phyloP scores from a whole-genome alignment of 2,797 vertebrate genomes.

The Tadarida brasiliensis region DNA sequence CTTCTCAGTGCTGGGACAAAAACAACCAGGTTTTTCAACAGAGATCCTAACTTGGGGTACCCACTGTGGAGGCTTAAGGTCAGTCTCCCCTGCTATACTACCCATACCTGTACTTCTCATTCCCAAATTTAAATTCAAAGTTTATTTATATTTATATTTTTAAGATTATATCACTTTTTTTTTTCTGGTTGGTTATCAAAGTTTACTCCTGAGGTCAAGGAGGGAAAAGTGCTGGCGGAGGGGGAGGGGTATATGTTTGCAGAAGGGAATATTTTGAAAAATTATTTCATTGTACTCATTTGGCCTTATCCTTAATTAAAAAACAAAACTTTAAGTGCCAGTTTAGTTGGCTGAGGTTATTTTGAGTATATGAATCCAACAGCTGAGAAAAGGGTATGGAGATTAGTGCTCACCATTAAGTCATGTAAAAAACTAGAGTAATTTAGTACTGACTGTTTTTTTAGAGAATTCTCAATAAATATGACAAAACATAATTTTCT shows the following conservation, averaged over 20 bases:
- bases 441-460: constrained; percentile 71
- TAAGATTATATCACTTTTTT: not conserved
- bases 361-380: not conserved
- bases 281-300: not conserved
- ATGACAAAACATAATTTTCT: constrained; percentile 71
- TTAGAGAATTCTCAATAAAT: constrained; percentile 69
- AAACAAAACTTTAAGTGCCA: not conserved
- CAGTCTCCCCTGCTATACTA: constrained; percentile 63
- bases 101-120: not conserved
- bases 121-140: not conserved
- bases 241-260: not conserved
- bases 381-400: constrained; percentile 42
- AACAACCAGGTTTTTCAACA: constrained; percentile 98
- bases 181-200: not conserved
- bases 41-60: constrained; percentile 97
- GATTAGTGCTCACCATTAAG: constrained; percentile 41
- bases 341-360: not conserved
- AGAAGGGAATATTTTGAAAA: constrained; percentile 11
- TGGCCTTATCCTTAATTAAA: not conserved
- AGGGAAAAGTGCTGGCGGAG: not conserved
- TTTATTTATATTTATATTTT: not conserved
- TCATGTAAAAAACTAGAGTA: constrained; percentile 67
- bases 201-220: constrained; percentile 1
- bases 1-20: constrained; percentile 98
- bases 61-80: constrained; percentile 99